Evolutionary conservation across 2,113 vertebrate species (phyloP), one percentile per base, ranked within the genome.

Genomic region (Aphelocoma coerulescens): DNA sequence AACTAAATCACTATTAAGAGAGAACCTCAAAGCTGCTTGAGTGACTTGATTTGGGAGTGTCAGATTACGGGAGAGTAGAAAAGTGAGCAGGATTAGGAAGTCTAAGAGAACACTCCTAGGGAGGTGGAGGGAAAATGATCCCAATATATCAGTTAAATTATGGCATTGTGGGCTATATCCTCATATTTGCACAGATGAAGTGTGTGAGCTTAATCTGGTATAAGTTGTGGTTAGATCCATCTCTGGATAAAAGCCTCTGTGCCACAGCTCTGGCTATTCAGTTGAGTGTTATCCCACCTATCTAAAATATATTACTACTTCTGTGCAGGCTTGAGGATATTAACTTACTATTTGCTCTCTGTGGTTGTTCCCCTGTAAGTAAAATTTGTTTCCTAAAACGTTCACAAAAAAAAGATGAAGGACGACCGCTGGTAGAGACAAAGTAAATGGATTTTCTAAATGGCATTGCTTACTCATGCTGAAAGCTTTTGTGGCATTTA

Each of bases 381-480:
- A 69, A 87, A 84, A 89, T 61, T 48, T 89, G 65, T 91, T 91
- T 77, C 54, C 46, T 85, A 54, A 93, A 94, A 81, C 7, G 73
- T 62, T 91, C 68, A 44, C 82, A 49, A 62, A 48, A 61, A 57
- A 58, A 57, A n/a, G 73, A 86, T 59, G 63, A 86, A 91, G 72
- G 49, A 57, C 0, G 2, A 61, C 77, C 61, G 67, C 80, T 94
- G 54, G 68, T 69, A 24, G 44, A 76, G 79, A 58, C 87, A 66
- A 87, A 91, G 80, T 73, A 86, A 96, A 94, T 91, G 84, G 72
- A 33, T 79, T 94, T 96, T 80, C 75, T 96, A 94, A 89, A 93
- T 93, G 67, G 49, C 4, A 2, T 91, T 94, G 80, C 72, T 91
- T 93, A 80, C 92, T 94, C 84, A 91, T 73, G 76, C 90, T 91